These are phyloP conservation scores for Brachionus calyciflorus DNA, from an alignment of 1,140 invertebrate species.

Conservation along the genomic window DNA sequence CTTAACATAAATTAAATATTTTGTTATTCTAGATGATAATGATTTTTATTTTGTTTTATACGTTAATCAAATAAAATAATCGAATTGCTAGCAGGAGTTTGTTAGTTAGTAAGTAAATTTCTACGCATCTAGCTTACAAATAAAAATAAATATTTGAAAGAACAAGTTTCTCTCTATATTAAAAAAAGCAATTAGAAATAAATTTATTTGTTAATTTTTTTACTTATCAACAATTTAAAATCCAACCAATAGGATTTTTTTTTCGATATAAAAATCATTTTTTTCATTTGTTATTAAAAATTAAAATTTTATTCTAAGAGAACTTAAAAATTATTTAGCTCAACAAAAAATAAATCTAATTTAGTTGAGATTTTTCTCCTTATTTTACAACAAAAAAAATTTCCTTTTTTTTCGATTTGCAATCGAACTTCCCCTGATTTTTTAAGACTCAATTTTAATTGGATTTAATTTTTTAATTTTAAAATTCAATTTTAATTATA, in stretches of 20 bases:
- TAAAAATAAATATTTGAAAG: constrained; percentile 40
- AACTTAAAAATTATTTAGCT: not conserved
- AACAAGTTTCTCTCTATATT: constrained; percentile 1
- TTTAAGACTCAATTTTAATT: not conserved
- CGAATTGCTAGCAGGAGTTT: constrained; percentile 22
- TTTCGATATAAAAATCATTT: not conserved
- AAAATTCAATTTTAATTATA: too few relatives aligned
- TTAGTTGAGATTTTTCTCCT: too few relatives aligned
- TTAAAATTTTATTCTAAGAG: constrained; percentile 28
- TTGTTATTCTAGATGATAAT: not conserved
- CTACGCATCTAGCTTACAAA: constrained; percentile 39
- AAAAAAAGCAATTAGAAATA: constrained; percentile 17
- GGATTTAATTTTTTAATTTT: not conserved
- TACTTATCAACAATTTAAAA: constrained; percentile 34
- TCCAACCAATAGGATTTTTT: constrained; percentile 12
- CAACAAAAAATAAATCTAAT: too few relatives aligned
- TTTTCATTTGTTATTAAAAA: not conserved
- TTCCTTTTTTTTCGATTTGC: too few relatives aligned
- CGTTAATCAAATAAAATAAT: constrained; percentile 12
- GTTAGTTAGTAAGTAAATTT: too few relatives aligned
- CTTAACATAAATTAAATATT: too few relatives aligned
- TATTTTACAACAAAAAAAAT: too few relatives aligned
- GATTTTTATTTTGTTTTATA: not conserved
- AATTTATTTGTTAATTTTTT: constrained; percentile 44
- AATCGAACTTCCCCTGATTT: too few relatives aligned